Evolutionary conservation across 1,140 invertebrate genomes (phyloP), one percentile per base, ranked within the genome.

Genomic region (Drosophila subpulchrella): DNA sequence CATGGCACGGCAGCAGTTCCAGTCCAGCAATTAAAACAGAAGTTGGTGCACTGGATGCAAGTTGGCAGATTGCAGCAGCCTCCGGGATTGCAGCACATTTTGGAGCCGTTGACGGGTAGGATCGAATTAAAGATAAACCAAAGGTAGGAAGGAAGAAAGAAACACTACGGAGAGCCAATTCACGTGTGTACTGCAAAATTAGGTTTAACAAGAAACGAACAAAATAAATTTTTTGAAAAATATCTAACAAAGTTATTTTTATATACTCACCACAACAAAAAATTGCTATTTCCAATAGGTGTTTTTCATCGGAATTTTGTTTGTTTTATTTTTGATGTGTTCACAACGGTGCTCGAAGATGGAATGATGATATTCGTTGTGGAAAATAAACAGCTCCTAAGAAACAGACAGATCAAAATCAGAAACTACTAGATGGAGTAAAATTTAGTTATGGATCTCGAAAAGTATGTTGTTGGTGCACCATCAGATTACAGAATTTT

Each of bases 21-120:
- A 4, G 84, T 88, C 76, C 81, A 89, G 51, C 59, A 90, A 7
- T 89, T 89, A 27, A 41, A 88, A 55, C 76, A 90, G 15, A 88
- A 88, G 53, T 89, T 84, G 0, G 85, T 89, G 36, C 77, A 80
- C 42, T 88, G 84, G 8, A 88, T 78, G 12, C 46, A 46, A 0
- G 81, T 24, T 15, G 84, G 76, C 11, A 67, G 24, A n/a, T 60
- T 62, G 27, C 83, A 88, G 32, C 62, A 80, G 57, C 84, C 85
- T 48, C 85, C 85, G 24, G 85, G 77, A 71, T 68, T 56, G 42
- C 85, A 90, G 60, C 80, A 84, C 83, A 84, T 89, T 3, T 47
- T 48, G 47, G 20, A 63, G 32, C n/a, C 32, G 32, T 10, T 5
- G 27, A 27, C 27, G 41, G 41, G 7, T 15, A 3, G 38, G 38